phyloP scores from a whole-genome alignment of 2,888 invertebrate species.

The Spodoptera picta region DNA sequence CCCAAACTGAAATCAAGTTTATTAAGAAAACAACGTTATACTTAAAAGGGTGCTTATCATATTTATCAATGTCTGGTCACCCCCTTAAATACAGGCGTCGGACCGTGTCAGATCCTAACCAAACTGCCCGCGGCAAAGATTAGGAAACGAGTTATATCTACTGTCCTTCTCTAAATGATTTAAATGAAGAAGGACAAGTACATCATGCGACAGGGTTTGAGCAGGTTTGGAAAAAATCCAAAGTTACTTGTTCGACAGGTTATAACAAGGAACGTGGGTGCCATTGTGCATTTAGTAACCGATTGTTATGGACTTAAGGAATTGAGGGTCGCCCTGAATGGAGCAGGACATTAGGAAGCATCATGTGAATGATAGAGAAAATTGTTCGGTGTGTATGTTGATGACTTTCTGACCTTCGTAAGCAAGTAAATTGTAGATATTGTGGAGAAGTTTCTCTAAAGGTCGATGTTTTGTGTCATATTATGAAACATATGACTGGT shows the following conservation, averaged over 20 bases:
- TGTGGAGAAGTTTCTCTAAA: constrained; percentile 24
- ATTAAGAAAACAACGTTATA: constrained; percentile 63
- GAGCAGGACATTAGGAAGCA: constrained; percentile 52
- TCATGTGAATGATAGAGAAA: constrained; percentile 52
- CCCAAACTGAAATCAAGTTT: constrained; percentile 59
- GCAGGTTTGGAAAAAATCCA: constrained; percentile 67
- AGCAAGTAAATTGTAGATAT: constrained; percentile 35
- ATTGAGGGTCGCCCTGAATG: constrained; percentile 52
- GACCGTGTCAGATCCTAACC: constrained; percentile 81
- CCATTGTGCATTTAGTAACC: constrained; percentile 62
- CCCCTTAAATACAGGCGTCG: constrained; percentile 75
- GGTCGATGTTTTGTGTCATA: constrained; percentile 4
- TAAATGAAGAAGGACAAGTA: constrained; percentile 48
- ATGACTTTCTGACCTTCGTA: constrained; percentile 42
- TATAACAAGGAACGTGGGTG: constrained; percentile 72
- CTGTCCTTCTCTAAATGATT: constrained; percentile 50
- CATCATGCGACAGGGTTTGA: constrained; percentile 58
- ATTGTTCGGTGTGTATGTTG: constrained; percentile 31
- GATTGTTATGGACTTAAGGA: constrained; percentile 66
- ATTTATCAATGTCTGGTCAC: constrained; percentile 76
- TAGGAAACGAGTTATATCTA: constrained; percentile 71
- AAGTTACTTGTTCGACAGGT: constrained; percentile 69
- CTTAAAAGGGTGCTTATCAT: constrained; percentile 65
- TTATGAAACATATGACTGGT: constrained; percentile 1
- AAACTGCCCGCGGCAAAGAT: constrained; percentile 80